These are phyloP conservation scores for Pongo pygmaeus DNA, from an alignment of 2,113 vertebrate genomes.

Conservation along the genomic window DNA sequence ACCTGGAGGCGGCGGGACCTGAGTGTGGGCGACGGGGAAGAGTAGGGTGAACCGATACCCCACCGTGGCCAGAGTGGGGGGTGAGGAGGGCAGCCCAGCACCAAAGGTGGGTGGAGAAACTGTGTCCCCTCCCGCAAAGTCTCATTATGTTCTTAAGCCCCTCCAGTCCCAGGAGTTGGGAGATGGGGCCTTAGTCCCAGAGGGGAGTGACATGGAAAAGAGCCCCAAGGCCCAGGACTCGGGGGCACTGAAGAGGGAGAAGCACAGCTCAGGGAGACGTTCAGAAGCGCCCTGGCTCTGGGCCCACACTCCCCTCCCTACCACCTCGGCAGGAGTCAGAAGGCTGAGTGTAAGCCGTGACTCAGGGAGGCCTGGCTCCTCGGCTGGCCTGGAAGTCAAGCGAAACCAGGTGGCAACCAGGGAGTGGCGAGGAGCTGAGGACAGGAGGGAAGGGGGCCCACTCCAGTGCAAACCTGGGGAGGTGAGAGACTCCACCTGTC, in stretches of 20 bases:
- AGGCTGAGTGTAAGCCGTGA: not conserved
- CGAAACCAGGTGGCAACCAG: not conserved
- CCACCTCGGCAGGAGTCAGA: no score
- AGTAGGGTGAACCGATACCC: not conserved
- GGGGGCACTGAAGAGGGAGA: not conserved
- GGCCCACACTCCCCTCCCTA: no score
- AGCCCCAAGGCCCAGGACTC: not conserved
- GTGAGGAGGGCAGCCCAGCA: not conserved
- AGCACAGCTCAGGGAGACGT: not conserved
- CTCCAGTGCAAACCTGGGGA: not conserved
- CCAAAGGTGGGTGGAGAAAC: not conserved
- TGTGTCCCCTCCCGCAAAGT: not conserved
- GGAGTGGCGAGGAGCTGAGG: not conserved
- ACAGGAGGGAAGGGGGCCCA: not conserved
- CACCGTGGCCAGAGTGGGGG: not conserved
- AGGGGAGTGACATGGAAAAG: not conserved
- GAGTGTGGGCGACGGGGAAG: rapidly evolving
- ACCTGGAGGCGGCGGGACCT: not conserved
- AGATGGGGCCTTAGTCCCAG: no score
- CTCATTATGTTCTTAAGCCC: not conserved
- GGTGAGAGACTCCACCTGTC: not conserved
- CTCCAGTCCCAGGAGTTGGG: not conserved
- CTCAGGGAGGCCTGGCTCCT: not conserved
- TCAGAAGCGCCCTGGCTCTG: not conserved
- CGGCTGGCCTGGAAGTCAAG: not conserved